A percentile compares a stretch with the other conserved stretches of the same genome.
These are phyloP conservation scores for Tragopan temminckii DNA, from an alignment of 2,797 vertebrate genomes.

Conservation along the genomic window DNA sequence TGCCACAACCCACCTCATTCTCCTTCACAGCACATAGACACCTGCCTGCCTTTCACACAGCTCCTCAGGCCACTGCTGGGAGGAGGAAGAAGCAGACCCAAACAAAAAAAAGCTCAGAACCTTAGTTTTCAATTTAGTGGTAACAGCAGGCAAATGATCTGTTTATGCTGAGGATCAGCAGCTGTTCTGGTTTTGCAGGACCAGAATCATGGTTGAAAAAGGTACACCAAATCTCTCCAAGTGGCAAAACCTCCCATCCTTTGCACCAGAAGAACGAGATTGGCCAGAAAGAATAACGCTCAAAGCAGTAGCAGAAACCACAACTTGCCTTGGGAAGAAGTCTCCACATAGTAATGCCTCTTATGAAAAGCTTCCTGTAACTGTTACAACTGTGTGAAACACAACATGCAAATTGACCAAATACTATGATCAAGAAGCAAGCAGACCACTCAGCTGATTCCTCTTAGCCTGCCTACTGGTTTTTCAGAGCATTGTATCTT, in stretches of 20 bases:
- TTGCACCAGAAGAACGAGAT: conserved; percentile 29
- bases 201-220: neutral
- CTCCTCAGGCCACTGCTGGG: neutral
- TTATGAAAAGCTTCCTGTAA: neutral
- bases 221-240: neutral
- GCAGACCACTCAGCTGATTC: neutral
- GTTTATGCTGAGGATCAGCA: neutral
- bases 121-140: neutral
- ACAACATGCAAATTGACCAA: neutral
- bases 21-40: neutral
- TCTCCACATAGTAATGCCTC: neutral
- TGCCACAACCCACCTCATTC: neutral
- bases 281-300: neutral
- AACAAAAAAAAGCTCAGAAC: neutral
- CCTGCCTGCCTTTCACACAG: fast-evolving
- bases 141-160: neutral
- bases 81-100: neutral
- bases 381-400: neutral
- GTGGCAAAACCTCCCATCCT: neutral
- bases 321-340: conserved; percentile 1
- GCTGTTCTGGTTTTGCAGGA: neutral
- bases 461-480: neutral
- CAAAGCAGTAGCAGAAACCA: conserved; percentile 17
- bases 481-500: neutral
- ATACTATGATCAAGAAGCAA: neutral